Evolutionary conservation across 2,113 vertebrate species (phyloP).

Genomic region (Otolemur garnettii): DNA sequence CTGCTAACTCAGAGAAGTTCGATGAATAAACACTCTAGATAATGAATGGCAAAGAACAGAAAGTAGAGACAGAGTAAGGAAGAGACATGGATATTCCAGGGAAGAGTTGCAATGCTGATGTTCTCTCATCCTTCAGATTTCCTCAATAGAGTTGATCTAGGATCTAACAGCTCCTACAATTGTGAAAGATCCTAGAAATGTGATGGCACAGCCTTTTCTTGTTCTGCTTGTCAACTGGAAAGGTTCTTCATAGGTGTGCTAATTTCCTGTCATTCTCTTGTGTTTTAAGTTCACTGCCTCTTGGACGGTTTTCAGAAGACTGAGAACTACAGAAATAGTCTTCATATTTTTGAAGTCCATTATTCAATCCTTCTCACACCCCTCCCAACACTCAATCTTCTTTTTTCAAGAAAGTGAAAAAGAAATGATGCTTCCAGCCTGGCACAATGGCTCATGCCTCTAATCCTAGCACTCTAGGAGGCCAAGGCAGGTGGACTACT

Average conservation of each 20-base stretch:
- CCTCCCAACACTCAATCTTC: neutral
- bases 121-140: constrained; percentile 5
- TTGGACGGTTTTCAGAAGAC: neutral
- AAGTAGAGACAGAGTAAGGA: neutral
- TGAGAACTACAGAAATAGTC: neutral
- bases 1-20: neutral
- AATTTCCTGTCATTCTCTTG: neutral
- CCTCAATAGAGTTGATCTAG: neutral
- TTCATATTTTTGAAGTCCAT: neutral
- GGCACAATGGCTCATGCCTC: no score
- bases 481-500: no score
- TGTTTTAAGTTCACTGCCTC: neutral
- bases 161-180: constrained; percentile 24
- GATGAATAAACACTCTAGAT: neutral
- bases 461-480: no score
- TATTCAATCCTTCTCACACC: neutral
- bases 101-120: neutral
- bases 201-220: neutral
- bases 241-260: neutral
- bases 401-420: constrained; percentile 17
- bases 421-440: neutral
- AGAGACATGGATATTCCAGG: neutral
- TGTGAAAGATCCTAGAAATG: constrained; percentile 29
- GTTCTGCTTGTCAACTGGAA: neutral
- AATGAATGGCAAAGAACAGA: neutral